A percentile compares a stretch with the other conserved stretches of the same genome.
These are phyloP conservation scores for Amblyjoppa proteus DNA, from an alignment of 2,888 invertebrate genomes.

Conservation along the genomic window DNA sequence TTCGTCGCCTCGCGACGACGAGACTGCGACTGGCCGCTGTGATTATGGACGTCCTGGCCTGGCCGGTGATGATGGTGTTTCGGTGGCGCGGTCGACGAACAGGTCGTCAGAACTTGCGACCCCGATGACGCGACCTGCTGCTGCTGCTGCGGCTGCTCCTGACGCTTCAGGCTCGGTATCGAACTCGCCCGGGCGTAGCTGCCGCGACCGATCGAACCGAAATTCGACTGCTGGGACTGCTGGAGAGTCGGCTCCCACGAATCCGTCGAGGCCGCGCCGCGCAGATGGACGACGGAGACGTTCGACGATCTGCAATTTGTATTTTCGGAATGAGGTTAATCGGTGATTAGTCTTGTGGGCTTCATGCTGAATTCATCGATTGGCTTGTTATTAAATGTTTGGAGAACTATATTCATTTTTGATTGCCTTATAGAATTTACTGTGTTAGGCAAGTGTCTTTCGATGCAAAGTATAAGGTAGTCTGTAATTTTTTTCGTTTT, in stretches of 20 bases:
- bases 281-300: conserved; percentile 87
- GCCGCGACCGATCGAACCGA: conserved; percentile 57
- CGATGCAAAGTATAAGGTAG: too few relatives aligned
- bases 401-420: too few relatives aligned
- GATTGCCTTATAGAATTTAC: too few relatives aligned
- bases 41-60: conserved; percentile 74
- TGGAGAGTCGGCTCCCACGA: conserved; percentile 86
- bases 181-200: conserved; percentile 78
- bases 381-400: too few relatives aligned
- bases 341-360: neutral
- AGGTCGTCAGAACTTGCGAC: conserved; percentile 65
- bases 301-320: conserved; percentile 85
- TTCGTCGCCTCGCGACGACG: conserved; percentile 79
- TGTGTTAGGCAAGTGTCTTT: too few relatives aligned
- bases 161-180: conserved; percentile 79
- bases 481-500: too few relatives aligned
- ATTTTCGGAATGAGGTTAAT: too few relatives aligned
- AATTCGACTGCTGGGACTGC: conserved; percentile 68
- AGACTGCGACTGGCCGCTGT: conserved; percentile 73
- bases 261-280: conserved; percentile 86
- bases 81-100: conserved; percentile 82
- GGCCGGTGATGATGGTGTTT: conserved; percentile 71
- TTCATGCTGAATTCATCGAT: too few relatives aligned
- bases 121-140: conserved; percentile 42
- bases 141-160: conserved; percentile 68